Conservation (phyloP, 1,140 invertebrate species). For the Liolophura sinensis region DNA sequence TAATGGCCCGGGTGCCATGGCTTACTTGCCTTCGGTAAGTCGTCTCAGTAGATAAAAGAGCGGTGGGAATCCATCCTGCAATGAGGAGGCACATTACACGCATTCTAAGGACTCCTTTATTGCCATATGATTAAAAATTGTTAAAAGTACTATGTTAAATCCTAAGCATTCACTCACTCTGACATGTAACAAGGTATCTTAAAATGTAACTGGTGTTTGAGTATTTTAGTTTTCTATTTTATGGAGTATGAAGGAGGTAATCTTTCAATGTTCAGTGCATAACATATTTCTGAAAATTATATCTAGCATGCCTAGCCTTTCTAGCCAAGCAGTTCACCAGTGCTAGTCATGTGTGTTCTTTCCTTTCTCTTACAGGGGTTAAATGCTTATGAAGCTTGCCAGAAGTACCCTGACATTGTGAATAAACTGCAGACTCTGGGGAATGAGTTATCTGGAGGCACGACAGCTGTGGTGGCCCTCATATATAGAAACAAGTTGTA, state of each 20-base stretch:
- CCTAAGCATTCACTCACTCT: no score
- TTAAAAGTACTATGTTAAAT: no score
- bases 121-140: no score
- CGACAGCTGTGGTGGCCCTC: slow-evolving; percentile 78
- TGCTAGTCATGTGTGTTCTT: slow-evolving; percentile 7
- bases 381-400: slow-evolving; percentile 55
- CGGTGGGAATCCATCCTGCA: no score
- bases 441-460: slow-evolving; percentile 65
- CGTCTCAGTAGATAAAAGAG: no score
- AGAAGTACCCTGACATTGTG: slow-evolving; percentile 59
- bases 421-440: slow-evolving; percentile 55
- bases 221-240: slow-evolving; percentile 1
- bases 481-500: slow-evolving; percentile 76
- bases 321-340: not conserved
- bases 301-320: slow-evolving; percentile 3
- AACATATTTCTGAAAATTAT: no score
- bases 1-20: no score
- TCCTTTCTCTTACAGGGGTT: slow-evolving; percentile 45
- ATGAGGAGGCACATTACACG: no score
- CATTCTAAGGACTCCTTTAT: no score
- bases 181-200: not conserved
- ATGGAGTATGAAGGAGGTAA: not conserved
- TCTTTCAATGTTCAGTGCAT: not conserved
- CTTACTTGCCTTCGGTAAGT: no score
- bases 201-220: not conserved